Evolutionary conservation across 1,140 invertebrate species (phyloP).

Genomic region (Heliconius congener): DNA sequence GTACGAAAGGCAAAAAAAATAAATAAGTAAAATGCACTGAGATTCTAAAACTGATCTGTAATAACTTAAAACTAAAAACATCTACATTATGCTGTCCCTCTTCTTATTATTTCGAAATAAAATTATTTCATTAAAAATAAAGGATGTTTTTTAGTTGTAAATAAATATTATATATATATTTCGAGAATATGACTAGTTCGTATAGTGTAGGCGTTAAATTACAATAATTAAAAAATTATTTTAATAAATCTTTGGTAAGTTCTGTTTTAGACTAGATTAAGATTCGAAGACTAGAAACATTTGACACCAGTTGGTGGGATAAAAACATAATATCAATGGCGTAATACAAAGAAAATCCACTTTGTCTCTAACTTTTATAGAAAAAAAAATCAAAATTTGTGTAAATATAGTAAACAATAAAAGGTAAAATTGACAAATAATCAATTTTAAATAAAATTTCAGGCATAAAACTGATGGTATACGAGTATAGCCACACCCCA

Average conservation of each 20-base stretch:
- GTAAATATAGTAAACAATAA: too few relatives aligned
- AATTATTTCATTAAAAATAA: constrained; percentile 5
- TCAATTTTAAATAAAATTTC: constrained; percentile 36
- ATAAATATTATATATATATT: constrained; percentile 40
- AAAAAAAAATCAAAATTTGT: too few relatives aligned
- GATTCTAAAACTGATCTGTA: constrained; percentile 63
- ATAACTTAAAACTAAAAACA: constrained; percentile 58
- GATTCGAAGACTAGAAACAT: constrained; percentile 52
- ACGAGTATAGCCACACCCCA: constrained; percentile 87
- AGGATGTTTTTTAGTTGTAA: neutral
- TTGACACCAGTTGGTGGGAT: constrained; percentile 17
- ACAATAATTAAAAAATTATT: constrained; percentile 37
- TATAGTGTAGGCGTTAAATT: constrained; percentile 45
- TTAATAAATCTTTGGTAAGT: constrained; percentile 61
- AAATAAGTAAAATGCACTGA: constrained; percentile 56
- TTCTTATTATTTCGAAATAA: constrained; percentile 22
- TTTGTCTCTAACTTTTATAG: too few relatives aligned
- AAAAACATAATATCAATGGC: constrained; percentile 15
- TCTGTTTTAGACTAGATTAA: constrained; percentile 52
- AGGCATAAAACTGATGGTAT: constrained; percentile 74
- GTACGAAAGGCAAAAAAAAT: constrained; percentile 34
- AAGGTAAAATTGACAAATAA: too few relatives aligned
- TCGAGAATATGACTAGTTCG: constrained; percentile 64
- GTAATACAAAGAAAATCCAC: neutral
- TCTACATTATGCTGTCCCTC: constrained; percentile 56